Base-by-base conservation (phyloP, 1,140 invertebrate species). In the Lordiphosa stackelbergi region DNA sequence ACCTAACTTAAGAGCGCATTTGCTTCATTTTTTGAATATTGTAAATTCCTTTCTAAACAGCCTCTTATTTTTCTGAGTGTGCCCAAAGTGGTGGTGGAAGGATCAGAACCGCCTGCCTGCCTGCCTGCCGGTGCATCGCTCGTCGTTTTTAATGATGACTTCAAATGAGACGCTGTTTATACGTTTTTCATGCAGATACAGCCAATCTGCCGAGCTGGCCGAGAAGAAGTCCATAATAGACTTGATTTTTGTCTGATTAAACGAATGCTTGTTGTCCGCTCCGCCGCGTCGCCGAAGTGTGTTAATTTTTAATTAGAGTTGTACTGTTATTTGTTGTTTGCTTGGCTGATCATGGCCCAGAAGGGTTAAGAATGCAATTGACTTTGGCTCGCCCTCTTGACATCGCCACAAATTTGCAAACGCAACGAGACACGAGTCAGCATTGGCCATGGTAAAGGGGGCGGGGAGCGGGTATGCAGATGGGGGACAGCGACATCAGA, bases 291-390 rank as follows among this genome's bases (percentile, higher is more conserved):
- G 13, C 28, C 19, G 35, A 65, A 62, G 69, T 81, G 77, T 83
- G 78, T 83, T 81, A 83, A 81, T 81, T 81, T 81, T 81, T 81
- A 81, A 81, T 81, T 83, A 83, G 78, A 83, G 65, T 84, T 85
- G 79, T 79, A 85, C 73, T 74, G 79, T 79, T 79, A 85, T 84
- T 79, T 79, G 78, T 73, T 58, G 72, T 47, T 38, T 54, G 64
- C 42, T 69, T 41, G 53, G 35, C 46, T 69, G 77, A 72, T 81
- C 72, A 64, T 28, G 12, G 75, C 66, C 45, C 49, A 45, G 69
- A 73, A 83, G 77, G 77, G 77, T 81, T 81, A 81, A 81, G 77
- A 81, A 81, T 81, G 77, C 77, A 81, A 83, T 81, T 81, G 77
- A 84, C 78, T 81, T 75, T 83, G 72, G 69, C 77, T 84, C 77